A percentile compares a stretch with the other conserved stretches of the same genome.
These are phyloP conservation scores for Dromaius novaehollandiae DNA, from an alignment of 2,113 vertebrate species.

Conservation along the genomic window DNA sequence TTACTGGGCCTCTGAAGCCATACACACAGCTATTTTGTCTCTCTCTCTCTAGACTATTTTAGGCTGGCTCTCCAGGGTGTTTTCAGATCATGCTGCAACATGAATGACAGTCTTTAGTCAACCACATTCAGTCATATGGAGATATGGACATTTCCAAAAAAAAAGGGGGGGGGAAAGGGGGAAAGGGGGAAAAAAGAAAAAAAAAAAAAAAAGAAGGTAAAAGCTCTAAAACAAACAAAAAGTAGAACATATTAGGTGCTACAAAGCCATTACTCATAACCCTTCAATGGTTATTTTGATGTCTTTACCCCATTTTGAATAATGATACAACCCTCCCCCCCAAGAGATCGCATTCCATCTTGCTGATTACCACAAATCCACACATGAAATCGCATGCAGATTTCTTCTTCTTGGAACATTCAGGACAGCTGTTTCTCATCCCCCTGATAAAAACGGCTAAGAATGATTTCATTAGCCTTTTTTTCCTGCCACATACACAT, in stretches of 20 bases:
- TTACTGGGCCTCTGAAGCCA: not conserved
- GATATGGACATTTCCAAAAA: not conserved
- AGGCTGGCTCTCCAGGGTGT: not conserved
- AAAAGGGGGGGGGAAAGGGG: no score
- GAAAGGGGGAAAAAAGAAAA: not conserved
- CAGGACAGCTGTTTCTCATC: constrained; percentile 44
- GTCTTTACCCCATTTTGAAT: constrained; percentile 9
- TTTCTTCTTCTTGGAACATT: not conserved
- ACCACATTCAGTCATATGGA: not conserved
- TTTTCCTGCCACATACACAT: not conserved
- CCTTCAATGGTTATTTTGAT: not conserved
- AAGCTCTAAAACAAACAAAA: not conserved
- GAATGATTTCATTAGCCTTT: not conserved
- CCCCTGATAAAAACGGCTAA: not conserved
- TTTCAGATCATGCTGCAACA: not conserved
- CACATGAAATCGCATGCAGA: not conserved
- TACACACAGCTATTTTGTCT: not conserved
- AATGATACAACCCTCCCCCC: not conserved
- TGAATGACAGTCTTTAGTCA: not conserved
- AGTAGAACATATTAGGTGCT: not conserved
- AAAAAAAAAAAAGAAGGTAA: not conserved
- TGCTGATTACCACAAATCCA: constrained; percentile 24
- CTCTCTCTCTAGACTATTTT: not conserved
- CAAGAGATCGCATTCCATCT: constrained; percentile 39
- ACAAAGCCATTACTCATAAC: not conserved